Evolutionary conservation across 2,113 vertebrate genomes (phyloP).

Genomic region (Rhizomys pruinosus): DNA sequence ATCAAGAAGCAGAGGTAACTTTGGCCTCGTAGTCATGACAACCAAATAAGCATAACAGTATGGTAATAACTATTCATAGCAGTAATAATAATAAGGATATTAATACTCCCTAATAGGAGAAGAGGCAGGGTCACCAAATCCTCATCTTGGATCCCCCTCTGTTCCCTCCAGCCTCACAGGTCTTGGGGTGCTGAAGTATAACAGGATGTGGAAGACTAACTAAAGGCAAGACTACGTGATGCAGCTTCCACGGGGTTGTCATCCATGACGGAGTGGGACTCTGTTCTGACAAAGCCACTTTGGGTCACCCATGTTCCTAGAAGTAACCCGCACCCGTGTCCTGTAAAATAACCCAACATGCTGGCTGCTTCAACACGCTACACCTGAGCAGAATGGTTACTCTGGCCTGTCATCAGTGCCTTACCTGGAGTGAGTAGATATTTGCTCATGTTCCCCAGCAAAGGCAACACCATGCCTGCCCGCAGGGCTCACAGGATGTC

Average conservation of each 20-base stretch:
- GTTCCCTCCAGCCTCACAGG: background rate
- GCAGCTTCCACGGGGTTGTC: background rate
- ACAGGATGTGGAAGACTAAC: background rate
- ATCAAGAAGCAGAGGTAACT: background rate
- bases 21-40: background rate
- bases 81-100: background rate
- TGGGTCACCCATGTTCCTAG: background rate
- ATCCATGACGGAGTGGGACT: background rate
- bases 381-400: background rate
- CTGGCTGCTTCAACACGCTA: background rate
- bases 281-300: background rate
- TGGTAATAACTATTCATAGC: background rate
- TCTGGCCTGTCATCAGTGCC: background rate
- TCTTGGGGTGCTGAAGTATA: background rate
- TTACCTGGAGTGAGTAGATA: background rate
- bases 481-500: rapidly evolving
- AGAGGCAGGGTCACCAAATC: background rate
- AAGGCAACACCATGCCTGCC: background rate
- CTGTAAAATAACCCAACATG: background rate
- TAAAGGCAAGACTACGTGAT: background rate
- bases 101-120: background rate
- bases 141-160: background rate
- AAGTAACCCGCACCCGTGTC: background rate
- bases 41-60: background rate
- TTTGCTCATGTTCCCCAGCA: background rate